These are phyloP conservation scores for Thamnaconus septentrionalis DNA, from an alignment of 2,113 vertebrate genomes.

Conservation along the genomic window DNA sequence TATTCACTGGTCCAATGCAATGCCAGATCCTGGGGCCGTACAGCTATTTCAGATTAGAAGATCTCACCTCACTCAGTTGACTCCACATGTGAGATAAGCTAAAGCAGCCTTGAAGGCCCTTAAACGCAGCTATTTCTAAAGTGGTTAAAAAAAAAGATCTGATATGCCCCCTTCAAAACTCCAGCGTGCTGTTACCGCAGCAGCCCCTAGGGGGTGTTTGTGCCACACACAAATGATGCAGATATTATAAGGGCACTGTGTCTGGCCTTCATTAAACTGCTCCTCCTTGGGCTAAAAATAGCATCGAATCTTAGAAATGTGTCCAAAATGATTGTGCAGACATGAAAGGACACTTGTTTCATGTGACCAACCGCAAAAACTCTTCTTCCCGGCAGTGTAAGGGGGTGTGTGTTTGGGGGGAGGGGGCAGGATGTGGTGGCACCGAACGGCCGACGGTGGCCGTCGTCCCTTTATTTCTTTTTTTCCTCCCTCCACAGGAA, in stretches of 20 bases:
- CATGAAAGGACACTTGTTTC: constrained; percentile 3
- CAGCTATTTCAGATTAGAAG: too few relatives aligned
- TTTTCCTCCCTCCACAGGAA: constrained; percentile 14
- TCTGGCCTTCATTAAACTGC: constrained; percentile 1
- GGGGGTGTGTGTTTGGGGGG: too few relatives aligned
- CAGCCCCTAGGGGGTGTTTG: constrained; percentile 67
- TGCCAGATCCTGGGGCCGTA: background rate
- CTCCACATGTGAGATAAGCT: too few relatives aligned
- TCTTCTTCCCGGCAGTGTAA: constrained; percentile 6
- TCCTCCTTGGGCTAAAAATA: background rate
- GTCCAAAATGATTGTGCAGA: background rate
- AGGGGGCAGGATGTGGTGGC: constrained; percentile 26
- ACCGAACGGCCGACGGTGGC: constrained; percentile 4
- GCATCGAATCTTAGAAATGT: background rate
- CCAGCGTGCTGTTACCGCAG: constrained; percentile 33
- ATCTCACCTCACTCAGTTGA: too few relatives aligned
- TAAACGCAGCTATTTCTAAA: too few relatives aligned
- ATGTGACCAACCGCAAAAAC: background rate
- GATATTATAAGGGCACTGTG: constrained; percentile 16
- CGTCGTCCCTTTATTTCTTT: constrained; percentile 1
- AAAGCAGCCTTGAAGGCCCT: too few relatives aligned
- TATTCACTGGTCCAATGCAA: too few relatives aligned
- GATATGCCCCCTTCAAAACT: background rate
- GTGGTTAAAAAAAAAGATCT: too few relatives aligned
- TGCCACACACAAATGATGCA: constrained; percentile 43